Evolutionary conservation across 2,797 vertebrate species (phyloP).

Genomic region (Semotilus atromaculatus): DNA sequence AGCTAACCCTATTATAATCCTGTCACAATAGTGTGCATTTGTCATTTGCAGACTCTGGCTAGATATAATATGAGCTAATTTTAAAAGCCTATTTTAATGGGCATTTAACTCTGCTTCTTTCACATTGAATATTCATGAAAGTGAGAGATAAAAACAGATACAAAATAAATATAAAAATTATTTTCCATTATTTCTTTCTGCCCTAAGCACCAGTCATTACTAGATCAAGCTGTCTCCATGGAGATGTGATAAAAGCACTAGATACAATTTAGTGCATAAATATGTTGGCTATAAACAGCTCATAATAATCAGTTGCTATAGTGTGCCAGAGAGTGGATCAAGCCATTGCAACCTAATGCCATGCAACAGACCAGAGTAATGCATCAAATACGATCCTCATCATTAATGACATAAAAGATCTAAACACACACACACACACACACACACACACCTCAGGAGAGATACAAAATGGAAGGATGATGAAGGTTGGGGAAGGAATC

Average conservation of each 20-base stretch:
- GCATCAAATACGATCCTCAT: not conserved
- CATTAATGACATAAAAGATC: slow-evolving; percentile 1
- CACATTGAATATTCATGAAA: slow-evolving; percentile 24
- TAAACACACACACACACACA: not conserved
- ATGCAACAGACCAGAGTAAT: not conserved
- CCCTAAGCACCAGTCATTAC: not conserved
- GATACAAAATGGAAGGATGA: not conserved
- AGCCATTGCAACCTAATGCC: not conserved
- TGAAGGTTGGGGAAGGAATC: not conserved
- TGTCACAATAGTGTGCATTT: not conserved
- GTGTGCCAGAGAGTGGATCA: not conserved
- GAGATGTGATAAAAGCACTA: slow-evolving; percentile 62
- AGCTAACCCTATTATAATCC: not conserved
- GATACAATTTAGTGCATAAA: slow-evolving; percentile 46
- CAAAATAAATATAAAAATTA: slow-evolving; percentile 22
- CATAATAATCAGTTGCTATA: slow-evolving; percentile 53
- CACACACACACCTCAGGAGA: not conserved
- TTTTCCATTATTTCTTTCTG: not conserved
- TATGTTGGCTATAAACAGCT: slow-evolving; percentile 63
- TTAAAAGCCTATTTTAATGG: slow-evolving; percentile 19
- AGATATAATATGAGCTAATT: not conserved
- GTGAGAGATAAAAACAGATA: slow-evolving; percentile 20
- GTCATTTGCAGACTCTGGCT: not conserved
- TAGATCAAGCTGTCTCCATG: slow-evolving; percentile 67
- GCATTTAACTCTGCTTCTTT: slow-evolving; percentile 1